phyloP scores from a whole-genome alignment of 2,113 vertebrate genomes.

The Ciconia stormi region DNA sequence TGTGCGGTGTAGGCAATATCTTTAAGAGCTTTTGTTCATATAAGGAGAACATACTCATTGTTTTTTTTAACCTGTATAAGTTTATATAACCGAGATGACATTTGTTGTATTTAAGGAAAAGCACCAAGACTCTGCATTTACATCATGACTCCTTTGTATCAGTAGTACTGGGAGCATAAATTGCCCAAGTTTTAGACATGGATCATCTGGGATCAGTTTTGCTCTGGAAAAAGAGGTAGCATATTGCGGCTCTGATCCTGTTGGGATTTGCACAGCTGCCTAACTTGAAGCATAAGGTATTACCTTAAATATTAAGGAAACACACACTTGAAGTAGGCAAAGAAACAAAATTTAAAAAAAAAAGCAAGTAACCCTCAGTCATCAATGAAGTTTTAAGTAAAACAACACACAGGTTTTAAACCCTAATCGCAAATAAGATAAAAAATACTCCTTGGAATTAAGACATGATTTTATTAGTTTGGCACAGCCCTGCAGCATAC shows the following conservation, averaged over 20 bases:
- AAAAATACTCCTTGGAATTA: not conserved
- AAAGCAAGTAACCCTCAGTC: not conserved
- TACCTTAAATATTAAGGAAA: not conserved
- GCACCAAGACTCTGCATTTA: slow-evolving; percentile 7
- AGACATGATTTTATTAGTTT: not conserved
- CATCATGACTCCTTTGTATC: slow-evolving; percentile 31
- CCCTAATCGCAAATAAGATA: not conserved
- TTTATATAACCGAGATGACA: slow-evolving; percentile 28
- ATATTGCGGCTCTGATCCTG: not conserved
- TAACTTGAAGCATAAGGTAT: not conserved
- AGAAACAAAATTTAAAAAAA: not conserved
- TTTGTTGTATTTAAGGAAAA: slow-evolving; percentile 40
- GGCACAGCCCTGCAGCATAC: not conserved
- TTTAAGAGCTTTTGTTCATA: slow-evolving; percentile 68
- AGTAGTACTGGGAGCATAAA: not conserved
- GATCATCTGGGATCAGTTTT: slow-evolving; percentile 3
- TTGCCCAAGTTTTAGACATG: slow-evolving; percentile 3
- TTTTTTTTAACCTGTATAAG: slow-evolving; percentile 35
- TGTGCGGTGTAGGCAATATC: slow-evolving; percentile 83
- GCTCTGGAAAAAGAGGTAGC: not conserved
- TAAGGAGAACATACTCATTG: not conserved
- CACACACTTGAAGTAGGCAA: not conserved
- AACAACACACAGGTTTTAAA: not conserved
- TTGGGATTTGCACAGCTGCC: not conserved
- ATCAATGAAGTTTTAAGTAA: not conserved